Evolutionary conservation across 2,113 vertebrate species (phyloP).

Genomic region (Xenus cinereus): DNA sequence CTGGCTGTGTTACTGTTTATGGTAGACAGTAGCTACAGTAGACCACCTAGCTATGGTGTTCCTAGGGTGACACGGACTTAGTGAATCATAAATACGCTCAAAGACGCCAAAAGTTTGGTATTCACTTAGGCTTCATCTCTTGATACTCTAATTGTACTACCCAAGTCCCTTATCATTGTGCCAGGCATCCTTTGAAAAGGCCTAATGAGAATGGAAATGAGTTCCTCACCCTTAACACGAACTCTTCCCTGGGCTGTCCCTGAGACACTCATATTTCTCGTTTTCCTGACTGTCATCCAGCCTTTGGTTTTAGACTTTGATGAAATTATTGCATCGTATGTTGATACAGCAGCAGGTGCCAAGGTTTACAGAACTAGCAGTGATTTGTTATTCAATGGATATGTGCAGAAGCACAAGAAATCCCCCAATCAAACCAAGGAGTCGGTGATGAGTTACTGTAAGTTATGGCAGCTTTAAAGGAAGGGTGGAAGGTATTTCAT

Average conservation of each 20-base stretch:
- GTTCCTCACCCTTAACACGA: not conserved
- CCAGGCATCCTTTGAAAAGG: not conserved
- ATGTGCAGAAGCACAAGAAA: not conserved
- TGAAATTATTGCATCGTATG: not conserved
- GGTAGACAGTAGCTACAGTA: too few relatives aligned
- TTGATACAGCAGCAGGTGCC: not conserved
- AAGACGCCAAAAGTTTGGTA: not conserved
- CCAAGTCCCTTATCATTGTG: not conserved
- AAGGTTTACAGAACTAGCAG: not conserved
- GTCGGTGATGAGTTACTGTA: not conserved
- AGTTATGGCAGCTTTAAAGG: constrained; percentile 31
- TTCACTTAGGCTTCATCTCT: not conserved
- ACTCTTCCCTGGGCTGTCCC: not conserved
- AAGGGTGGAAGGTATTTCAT: constrained; percentile 30
- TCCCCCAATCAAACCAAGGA: not conserved
- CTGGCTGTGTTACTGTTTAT: not conserved
- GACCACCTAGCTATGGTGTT: not conserved
- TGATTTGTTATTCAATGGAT: not conserved
- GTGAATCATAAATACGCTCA: not conserved
- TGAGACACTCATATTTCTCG: not conserved
- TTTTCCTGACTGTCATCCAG: not conserved
- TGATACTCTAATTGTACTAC: not conserved
- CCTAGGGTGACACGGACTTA: not conserved
- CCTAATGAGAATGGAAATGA: not conserved
- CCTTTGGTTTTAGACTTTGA: not conserved